Conservation (phyloP, 2,888 invertebrate genomes). For the Lasioglossum marginatum region DNA sequence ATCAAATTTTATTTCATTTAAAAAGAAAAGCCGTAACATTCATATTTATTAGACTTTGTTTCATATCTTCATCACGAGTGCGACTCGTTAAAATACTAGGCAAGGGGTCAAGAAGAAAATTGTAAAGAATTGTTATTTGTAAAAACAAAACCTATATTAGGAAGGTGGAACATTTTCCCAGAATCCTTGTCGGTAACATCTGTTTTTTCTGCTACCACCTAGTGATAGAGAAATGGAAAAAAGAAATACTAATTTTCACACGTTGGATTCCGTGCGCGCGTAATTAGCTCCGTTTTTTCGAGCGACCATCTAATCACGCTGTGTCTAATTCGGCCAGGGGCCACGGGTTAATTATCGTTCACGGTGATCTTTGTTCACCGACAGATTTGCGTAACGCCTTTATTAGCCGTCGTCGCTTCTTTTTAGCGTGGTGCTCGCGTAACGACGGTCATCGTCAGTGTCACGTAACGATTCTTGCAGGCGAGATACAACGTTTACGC, state of each 20-base stretch:
- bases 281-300: not conserved
- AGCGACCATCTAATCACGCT: not conserved
- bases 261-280: not conserved
- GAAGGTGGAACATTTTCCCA: not conserved
- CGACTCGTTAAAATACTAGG: too few relatives aligned
- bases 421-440: not conserved
- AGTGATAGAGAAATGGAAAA: not conserved
- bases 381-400: constrained; percentile 1
- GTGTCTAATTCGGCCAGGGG: not conserved
- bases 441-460: constrained; percentile 3
- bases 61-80: too few relatives aligned
- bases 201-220: too few relatives aligned
- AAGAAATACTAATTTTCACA: not conserved
- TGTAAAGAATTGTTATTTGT: too few relatives aligned
- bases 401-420: not conserved
- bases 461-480: not conserved
- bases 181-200: too few relatives aligned
- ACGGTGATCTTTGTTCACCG: not conserved
- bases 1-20: too few relatives aligned
- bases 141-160: too few relatives aligned
- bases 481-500: not conserved
- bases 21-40: too few relatives aligned
- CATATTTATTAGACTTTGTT: too few relatives aligned
- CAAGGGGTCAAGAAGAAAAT: too few relatives aligned
- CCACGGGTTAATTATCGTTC: not conserved